A percentile compares a stretch with the other conserved stretches of the same genome.
phyloP scores from a whole-genome alignment of 2,113 vertebrate genomes.

The Gallinago media region DNA sequence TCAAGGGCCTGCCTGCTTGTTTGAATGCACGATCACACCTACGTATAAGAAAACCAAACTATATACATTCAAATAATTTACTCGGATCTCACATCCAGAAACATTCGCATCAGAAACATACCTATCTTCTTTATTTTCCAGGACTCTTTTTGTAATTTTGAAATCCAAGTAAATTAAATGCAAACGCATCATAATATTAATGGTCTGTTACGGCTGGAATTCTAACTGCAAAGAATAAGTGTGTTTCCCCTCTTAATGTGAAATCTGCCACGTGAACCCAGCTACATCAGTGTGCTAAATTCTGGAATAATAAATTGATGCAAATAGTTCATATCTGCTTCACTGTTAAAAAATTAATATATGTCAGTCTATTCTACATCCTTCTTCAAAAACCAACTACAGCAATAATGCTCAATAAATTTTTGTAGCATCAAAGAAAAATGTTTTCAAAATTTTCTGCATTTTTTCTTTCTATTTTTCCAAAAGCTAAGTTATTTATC shows the following conservation, averaged over 20 bases:
- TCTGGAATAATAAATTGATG: background rate
- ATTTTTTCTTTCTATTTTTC: background rate
- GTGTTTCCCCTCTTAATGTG: background rate
- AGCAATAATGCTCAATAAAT: background rate
- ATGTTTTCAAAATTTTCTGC: background rate
- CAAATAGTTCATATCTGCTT: background rate
- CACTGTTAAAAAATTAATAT: background rate
- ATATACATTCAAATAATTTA: background rate
- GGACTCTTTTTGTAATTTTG: background rate
- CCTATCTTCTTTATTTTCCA: background rate
- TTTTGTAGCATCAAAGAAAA: background rate
- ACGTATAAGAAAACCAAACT: background rate
- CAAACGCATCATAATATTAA: background rate
- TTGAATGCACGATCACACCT: constrained; percentile 38
- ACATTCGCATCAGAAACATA: background rate
- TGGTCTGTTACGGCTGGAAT: background rate
- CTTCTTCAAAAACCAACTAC: background rate
- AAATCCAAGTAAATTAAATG: background rate
- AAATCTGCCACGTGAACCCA: background rate
- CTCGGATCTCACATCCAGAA: background rate
- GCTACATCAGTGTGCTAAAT: background rate
- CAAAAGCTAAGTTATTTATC: background rate
- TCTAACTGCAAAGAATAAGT: background rate
- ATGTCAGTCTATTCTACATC: background rate
- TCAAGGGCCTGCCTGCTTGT: constrained; percentile 21